phyloP scores from a whole-genome alignment of 2,797 vertebrate genomes.

The Notamacropus eugenii region DNA sequence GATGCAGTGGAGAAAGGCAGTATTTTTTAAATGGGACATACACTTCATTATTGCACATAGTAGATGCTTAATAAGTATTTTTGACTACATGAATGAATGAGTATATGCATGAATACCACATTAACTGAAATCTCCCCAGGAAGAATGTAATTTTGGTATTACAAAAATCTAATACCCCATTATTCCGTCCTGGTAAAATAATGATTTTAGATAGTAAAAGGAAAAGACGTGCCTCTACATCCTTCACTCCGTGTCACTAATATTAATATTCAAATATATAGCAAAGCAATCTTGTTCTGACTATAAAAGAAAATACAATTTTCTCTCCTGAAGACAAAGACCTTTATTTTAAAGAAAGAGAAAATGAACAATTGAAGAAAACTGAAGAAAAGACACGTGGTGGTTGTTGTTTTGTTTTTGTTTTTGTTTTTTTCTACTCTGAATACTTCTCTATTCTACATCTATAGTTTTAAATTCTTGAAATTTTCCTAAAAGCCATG shows the following conservation, averaged over 20 bases:
- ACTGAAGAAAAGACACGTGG: background rate
- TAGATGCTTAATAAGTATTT: background rate
- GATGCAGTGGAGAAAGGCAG: background rate
- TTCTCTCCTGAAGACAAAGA: background rate
- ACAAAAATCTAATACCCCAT: background rate
- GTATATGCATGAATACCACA: background rate
- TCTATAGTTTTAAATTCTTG: background rate
- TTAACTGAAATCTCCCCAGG: constrained; percentile 18
- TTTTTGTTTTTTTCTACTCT: background rate
- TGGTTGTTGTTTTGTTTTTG: background rate
- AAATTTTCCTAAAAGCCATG: background rate
- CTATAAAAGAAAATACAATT: background rate
- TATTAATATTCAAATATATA: constrained; percentile 50
- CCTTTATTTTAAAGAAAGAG: background rate
- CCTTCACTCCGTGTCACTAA: constrained; percentile 28
- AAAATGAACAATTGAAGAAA: background rate
- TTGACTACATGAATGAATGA: background rate
- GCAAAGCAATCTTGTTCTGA: background rate
- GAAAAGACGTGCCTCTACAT: background rate
- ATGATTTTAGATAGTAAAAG: background rate
- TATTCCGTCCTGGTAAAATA: background rate
- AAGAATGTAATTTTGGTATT: background rate
- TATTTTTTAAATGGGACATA: background rate
- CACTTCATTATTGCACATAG: background rate
- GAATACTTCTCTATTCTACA: background rate